Evolutionary conservation across 2,797 vertebrate genomes (phyloP), one percentile per base, ranked within the genome.

Genomic region (Danio choprae): DNA sequence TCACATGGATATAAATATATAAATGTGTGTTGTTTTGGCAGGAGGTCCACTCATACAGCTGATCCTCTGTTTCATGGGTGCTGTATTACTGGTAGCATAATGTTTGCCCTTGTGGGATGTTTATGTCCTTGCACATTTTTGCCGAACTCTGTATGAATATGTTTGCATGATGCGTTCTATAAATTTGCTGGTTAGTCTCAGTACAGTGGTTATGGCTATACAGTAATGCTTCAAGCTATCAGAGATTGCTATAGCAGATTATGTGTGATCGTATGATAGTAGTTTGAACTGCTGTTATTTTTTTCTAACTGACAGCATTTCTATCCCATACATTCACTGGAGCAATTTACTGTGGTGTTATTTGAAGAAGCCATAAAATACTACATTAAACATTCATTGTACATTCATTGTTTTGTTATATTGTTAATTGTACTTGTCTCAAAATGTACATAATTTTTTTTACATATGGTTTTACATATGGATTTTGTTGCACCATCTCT

Each of bases 11-110:
- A 29, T 29, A 29, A 29, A 68, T 86, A 60, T 74, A 22, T 78
- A 41, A 87, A 87, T 88, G 75, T 90, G 86, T 91, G 67, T 91
- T 89, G 62, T 84, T 85, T 88, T 81, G 84, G 90, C 92, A 93
- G 94, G 90, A 91, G 83, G 56, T 84, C 87, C 48, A 80, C 80
- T 6, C 29, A 38, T 58, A 84, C 90, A 44, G 72, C 81, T 53
- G 89, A 86, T 58, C 81, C 43, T 51, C 87, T 85, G 1, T 87
- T 71, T 83, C 85, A 90, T 13, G 65, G 92, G 93, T 93, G 70
- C 85, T 88, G 90, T 93, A 88, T 58, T 85, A 82, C 80, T 83
- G 82, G 55, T 88, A 77, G 86, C 85, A 86, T 84, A 85, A 69
- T 84, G 58, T 89, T 88, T 87, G 85, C 72, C 75, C 87, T 68